Conservation (phyloP, 2,113 vertebrate genomes). For the Polyodon spathula region DNA sequence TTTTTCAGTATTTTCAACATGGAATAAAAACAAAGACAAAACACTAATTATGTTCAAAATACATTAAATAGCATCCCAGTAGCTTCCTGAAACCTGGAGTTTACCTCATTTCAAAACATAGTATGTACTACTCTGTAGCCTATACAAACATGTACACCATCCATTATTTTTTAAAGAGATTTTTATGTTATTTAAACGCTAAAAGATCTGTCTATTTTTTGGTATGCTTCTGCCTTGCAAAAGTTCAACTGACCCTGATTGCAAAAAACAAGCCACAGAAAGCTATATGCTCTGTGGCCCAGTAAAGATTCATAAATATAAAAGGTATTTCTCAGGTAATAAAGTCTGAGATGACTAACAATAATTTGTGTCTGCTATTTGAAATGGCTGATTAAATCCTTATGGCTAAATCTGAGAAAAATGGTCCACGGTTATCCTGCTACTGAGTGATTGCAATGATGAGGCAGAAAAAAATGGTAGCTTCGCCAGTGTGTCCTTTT, state of each 20-base stretch:
- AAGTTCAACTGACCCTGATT: not conserved
- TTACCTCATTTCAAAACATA: no score
- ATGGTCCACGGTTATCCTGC: not conserved
- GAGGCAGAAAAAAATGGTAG: no score
- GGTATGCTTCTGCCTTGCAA: not conserved
- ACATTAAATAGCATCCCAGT: no score
- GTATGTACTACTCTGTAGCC: no score
- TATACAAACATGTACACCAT: no score
- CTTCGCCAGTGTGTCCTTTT: no score
- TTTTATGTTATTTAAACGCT: no score
- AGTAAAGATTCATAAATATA: constrained; percentile 7
- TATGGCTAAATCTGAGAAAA: not conserved
- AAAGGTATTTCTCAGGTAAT: constrained; percentile 7
- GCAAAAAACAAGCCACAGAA: not conserved
- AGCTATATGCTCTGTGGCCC: not conserved
- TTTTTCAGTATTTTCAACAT: no score
- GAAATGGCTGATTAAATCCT: constrained; percentile 7
- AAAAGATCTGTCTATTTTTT: not conserved
- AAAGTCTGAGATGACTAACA: constrained; percentile 4
- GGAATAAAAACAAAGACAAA: no score
- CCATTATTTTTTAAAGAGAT: no score
- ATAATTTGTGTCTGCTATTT: constrained; percentile 2
- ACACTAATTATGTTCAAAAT: no score
- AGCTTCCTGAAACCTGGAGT: no score
- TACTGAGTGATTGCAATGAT: not conserved